Conservation (phyloP, 1,140 invertebrate species). For the Hestina assimilis region DNA sequence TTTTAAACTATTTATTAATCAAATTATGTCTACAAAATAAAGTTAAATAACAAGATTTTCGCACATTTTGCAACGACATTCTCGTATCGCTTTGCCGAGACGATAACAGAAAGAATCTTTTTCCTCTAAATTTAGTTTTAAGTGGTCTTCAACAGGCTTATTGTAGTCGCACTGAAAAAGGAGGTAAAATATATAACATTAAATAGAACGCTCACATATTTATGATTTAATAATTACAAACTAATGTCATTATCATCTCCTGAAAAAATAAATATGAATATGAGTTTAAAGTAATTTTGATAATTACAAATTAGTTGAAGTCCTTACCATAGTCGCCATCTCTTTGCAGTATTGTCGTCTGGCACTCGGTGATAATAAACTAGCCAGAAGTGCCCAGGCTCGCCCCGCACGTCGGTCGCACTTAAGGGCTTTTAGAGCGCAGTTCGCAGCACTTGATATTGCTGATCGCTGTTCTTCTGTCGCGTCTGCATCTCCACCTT, state of each 20-base stretch:
- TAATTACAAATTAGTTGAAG: too few species aligned
- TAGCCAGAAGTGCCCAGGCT: constrained; percentile 56
- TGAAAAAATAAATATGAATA: neutral
- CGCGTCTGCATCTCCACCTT: constrained; percentile 29
- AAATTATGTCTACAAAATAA: constrained; percentile 28
- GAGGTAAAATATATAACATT: too few species aligned
- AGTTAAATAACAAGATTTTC: constrained; percentile 33
- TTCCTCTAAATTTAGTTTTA: constrained; percentile 13
- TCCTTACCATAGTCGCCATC: constrained; percentile 51
- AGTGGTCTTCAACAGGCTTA: constrained; percentile 25
- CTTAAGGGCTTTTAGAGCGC: constrained; percentile 50
- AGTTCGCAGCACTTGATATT: constrained; percentile 36
- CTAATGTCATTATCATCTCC: too few species aligned
- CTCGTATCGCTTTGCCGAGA: constrained; percentile 38
- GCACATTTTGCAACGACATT: constrained; percentile 53
- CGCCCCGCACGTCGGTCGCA: constrained; percentile 46
- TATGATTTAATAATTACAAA: too few species aligned
- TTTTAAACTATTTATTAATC: neutral
- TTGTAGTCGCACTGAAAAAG: constrained; percentile 48
- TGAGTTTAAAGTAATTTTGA: too few species aligned
- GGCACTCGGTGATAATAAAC: constrained; percentile 41
- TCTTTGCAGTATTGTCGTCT: constrained; percentile 44
- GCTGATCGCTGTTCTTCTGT: constrained; percentile 31
- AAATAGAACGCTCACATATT: too few species aligned
- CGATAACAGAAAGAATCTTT: constrained; percentile 40